Evolutionary conservation across 2,888 invertebrate species (phyloP), one percentile per base, ranked within the genome.

Genomic region (Norana najaformis): DNA sequence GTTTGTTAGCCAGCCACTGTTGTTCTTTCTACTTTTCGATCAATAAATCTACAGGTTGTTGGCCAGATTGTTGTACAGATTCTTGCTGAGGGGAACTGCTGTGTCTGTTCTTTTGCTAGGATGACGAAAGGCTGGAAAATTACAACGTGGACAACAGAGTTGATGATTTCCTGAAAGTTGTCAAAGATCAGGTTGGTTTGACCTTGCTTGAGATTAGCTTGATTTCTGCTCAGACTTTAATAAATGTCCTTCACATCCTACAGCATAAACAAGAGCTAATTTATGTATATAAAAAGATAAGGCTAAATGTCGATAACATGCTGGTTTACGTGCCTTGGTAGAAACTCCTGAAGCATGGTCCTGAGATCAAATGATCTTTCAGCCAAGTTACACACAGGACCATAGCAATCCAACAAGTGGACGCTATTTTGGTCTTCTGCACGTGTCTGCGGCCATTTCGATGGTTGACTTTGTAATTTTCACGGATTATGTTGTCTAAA

Each of bases 131-230:
- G 36, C 97, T 98, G 89, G 96, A 97, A 0, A 97, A 97, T 92
- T 97, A 97, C 94, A 99, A 98, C 94, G 97, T 97, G 0, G 96
- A 97, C 14, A 93, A 95, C 83, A 96, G 96, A 96, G 97, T 98
- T 11, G 91, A 93, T 47, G 92, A 92, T 34, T 95, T 95, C 91
- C 91, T 95, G n/a, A 92, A 93, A 38, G 93, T 92, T 37, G 94
- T 93, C 23, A 90, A 92, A 47, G 92, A 93, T 83, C 94, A 95
- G 93, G 94, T 95, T 91, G 30, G 39, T 36, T 39, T 35, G 47
- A 88, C 41, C 18, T 83, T 83, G 20, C 2, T 39, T 39, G 39
- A 18, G 34, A 39, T 37, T 20, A 23, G 34, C 34, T 2, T 85
- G 35, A 85, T 5, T 34, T 3, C 30, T 85, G 20, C 37, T n/a